phyloP scores from a whole-genome alignment of 2,113 vertebrate species.

The Holacanthus passer region DNA sequence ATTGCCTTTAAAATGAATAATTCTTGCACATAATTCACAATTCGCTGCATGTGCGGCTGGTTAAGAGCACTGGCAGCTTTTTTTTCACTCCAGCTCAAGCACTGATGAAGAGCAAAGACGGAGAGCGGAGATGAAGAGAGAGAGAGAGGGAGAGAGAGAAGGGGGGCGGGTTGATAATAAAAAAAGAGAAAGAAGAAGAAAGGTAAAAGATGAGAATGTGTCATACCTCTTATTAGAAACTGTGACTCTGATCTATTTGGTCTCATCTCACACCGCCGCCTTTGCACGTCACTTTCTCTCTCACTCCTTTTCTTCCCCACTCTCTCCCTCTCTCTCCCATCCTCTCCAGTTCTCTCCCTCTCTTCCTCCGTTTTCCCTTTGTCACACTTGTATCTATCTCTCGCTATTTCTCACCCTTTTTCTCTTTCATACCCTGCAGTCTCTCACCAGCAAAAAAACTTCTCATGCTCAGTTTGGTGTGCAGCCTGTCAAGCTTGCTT shows the following conservation, averaged over 20 bases:
- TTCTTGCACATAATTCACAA: neutral
- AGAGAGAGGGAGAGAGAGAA: neutral
- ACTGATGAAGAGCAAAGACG: neutral
- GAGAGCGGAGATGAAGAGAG: constrained; percentile 4
- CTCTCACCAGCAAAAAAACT: constrained; percentile 68
- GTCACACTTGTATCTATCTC: constrained; percentile 50
- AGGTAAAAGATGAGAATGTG: constrained; percentile 43
- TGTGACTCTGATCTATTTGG: constrained; percentile 57
- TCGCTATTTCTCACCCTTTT: constrained; percentile 47
- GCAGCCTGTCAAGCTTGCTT: constrained; percentile 68
- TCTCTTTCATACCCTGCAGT: constrained; percentile 58
- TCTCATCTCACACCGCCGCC: constrained; percentile 68
- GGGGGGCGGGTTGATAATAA: neutral
- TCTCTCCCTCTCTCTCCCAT: neutral
- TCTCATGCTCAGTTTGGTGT: constrained; percentile 67
- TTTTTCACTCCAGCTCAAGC: neutral
- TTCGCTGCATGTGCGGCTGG: neutral
- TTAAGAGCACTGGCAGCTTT: neutral
- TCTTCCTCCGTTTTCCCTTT: constrained; percentile 23
- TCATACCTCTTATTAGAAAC: constrained; percentile 58
- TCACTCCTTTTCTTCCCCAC: neutral
- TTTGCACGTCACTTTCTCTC: constrained; percentile 11
- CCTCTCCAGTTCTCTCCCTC: neutral
- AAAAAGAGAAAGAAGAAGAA: neutral
- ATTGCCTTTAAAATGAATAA: constrained; percentile 1